Conservation (phyloP, 2,113 vertebrate genomes). For the Odobenus rosmarus region DNA sequence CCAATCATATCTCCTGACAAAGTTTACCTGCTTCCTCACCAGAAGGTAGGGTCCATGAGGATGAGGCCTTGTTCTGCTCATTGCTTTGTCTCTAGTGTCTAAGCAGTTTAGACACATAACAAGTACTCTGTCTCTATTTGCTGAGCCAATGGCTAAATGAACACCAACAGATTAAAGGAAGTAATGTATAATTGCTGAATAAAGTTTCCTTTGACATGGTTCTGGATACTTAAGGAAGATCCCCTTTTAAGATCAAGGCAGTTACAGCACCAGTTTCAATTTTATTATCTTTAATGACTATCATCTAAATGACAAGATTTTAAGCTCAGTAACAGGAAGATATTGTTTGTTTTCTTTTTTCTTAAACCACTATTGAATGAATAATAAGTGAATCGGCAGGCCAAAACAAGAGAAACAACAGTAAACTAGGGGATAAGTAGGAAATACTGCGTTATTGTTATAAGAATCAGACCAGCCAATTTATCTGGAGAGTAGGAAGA, state of each 20-base stretch:
- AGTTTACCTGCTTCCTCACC: not conserved
- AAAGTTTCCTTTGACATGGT: not conserved
- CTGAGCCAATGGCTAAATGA: not conserved
- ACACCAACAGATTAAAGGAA: not conserved
- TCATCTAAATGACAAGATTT: not conserved
- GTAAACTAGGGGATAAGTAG: not conserved
- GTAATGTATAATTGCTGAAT: not conserved
- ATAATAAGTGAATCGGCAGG: slow-evolving; percentile 18
- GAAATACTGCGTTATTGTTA: not conserved
- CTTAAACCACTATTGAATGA: slow-evolving; percentile 15
- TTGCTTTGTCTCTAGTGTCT: not conserved
- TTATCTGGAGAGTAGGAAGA: not conserved
- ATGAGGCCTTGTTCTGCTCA: not conserved
- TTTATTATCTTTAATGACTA: not conserved
- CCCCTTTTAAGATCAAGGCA: not conserved
- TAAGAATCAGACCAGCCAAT: not conserved
- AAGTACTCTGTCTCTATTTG: not conserved
- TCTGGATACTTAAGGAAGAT: not conserved
- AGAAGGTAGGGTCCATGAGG: not conserved
- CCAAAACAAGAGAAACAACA: not conserved
- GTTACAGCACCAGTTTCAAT: not conserved
- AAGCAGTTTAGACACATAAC: not conserved
- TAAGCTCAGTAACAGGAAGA: not conserved
- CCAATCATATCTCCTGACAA: not conserved
- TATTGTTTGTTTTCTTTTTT: slow-evolving; percentile 37